Evolutionary conservation across 2,113 vertebrate species (phyloP).

Genomic region (Takifugu flavidus): DNA sequence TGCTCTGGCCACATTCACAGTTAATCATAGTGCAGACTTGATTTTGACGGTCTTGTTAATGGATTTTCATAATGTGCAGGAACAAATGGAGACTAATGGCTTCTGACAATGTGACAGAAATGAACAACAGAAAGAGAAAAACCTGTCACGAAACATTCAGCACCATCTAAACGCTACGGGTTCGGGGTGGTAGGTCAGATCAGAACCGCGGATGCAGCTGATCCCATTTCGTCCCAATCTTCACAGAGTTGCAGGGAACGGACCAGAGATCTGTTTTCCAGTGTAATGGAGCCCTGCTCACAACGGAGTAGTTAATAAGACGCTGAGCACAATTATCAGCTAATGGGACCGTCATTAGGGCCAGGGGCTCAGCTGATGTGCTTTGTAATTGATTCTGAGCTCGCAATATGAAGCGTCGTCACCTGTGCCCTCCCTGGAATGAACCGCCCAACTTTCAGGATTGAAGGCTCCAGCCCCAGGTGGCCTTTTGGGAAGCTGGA

Average conservation of each 20-base stretch:
- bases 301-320: slow-evolving; percentile 6
- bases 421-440: not conserved
- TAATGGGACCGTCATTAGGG: slow-evolving; percentile 29
- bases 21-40: too few relatives aligned
- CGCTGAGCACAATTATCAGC: slow-evolving; percentile 8
- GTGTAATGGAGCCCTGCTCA: not conserved
- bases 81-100: too few relatives aligned
- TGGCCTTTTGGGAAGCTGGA: not conserved
- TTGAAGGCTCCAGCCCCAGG: not conserved
- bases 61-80: too few relatives aligned
- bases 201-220: not conserved
- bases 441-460: slow-evolving; percentile 10
- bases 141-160: not conserved
- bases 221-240: not conserved
- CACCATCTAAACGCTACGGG: not conserved
- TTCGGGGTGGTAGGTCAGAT: not conserved
- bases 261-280: not conserved
- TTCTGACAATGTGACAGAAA: not conserved
- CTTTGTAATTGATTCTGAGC: slow-evolving; percentile 21
- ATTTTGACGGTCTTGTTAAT: too few relatives aligned
- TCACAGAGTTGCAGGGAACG: not conserved
- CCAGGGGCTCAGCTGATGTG: slow-evolving; percentile 9
- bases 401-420: slow-evolving; percentile 14
- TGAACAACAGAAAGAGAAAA: not conserved
- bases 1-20: too few relatives aligned